phyloP scores from a whole-genome alignment of 1,140 invertebrate species.

The Temnothorax longispinosus region DNA sequence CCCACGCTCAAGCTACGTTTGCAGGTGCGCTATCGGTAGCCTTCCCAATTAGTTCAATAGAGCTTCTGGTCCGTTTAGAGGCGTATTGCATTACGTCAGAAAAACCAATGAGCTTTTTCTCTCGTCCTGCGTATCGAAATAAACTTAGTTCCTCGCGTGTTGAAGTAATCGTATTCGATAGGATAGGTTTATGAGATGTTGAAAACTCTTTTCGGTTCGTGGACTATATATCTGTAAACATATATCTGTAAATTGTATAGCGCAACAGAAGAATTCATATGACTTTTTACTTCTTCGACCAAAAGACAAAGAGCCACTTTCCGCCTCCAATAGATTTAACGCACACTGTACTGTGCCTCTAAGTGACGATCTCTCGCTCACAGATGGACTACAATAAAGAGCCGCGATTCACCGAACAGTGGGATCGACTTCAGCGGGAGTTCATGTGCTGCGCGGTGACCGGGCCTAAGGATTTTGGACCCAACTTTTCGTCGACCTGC shows the following conservation, averaged over 20 bases:
- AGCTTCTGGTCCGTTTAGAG: background rate
- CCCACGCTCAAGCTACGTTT: slow-evolving; percentile 88
- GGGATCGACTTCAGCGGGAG: slow-evolving; percentile 92
- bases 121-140: background rate
- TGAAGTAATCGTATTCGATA: background rate
- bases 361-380: slow-evolving; percentile 42
- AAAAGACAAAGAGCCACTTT: too few species aligned
- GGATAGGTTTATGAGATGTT: background rate
- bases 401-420: slow-evolving; percentile 90
- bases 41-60: background rate
- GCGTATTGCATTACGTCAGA: background rate
- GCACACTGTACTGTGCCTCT: too few species aligned
- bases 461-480: slow-evolving; percentile 88
- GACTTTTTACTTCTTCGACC: too few species aligned
- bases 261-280: too few species aligned
- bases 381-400: slow-evolving; percentile 90
- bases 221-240: background rate
- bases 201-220: background rate
- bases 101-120: background rate
- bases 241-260: background rate
- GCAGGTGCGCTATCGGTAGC: slow-evolving; percentile 74
- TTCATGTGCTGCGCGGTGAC: slow-evolving; percentile 93
- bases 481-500: slow-evolving; percentile 84
- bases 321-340: too few species aligned
- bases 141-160: background rate